Conservation (phyloP, 2,888 invertebrate genomes). For the Candidula unifasciata region DNA sequence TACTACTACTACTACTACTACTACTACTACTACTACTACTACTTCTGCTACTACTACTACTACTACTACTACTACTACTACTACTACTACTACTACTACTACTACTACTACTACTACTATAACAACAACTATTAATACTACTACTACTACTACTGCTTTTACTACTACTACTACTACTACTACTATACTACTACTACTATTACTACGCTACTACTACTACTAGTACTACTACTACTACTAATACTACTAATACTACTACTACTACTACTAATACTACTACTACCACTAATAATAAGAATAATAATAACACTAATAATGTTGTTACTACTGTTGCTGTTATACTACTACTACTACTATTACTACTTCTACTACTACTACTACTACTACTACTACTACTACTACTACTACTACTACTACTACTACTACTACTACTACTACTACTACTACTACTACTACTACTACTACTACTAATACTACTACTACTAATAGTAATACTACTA, state of each 20-base stretch:
- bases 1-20: conserved; percentile 8
- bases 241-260: not conserved
- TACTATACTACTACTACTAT: no score
- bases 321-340: no score
- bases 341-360: no score
- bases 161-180: not conserved
- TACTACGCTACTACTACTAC: not conserved
- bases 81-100: conserved; percentile 8
- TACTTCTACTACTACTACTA: no score
- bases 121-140: not conserved
- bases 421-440: conserved; percentile 8
- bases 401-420: not conserved
- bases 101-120: not conserved
- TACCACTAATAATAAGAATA: not conserved
- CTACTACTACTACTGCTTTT: not conserved
- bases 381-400: no score
- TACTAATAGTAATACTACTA: not conserved
- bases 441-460: conserved; percentile 8
- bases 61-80: conserved; percentile 8
- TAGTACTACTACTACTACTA: not conserved
- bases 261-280: not conserved
- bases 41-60: not conserved
- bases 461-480: not conserved
- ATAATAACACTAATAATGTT: no score
- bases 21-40: conserved; percentile 8